Evolutionary conservation across 2,888 invertebrate genomes (phyloP), one percentile per base, ranked within the genome.

Genomic region (Drosophila villosipedis): DNA sequence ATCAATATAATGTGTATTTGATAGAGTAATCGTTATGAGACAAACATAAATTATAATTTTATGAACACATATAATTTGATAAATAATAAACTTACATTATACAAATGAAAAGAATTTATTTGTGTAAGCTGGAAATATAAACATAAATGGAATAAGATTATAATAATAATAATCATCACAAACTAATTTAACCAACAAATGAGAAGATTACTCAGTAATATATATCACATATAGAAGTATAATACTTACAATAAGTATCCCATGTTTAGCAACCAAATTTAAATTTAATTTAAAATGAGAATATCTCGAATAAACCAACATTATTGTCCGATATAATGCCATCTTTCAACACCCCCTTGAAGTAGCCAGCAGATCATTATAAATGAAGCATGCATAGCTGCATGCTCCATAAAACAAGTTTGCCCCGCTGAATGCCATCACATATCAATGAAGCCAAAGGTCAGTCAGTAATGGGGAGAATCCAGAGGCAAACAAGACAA

Each of bases 401-500:
- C 68, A 63, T 30, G 49, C 37, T 43, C 14, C 60, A 33, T 37
- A 61, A 7, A 7, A 10, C 19, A 19, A 55, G 35, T 35, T 16
- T 43, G 12, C 25, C 31, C 37, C 22, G 19, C 54, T 19, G 37
- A 37, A n/a, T 14, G 16, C 12, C 25, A 19, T 10, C 19, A 19
- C 5, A 25, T 30, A 30, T 14, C 35, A 22, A 33, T 77, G 73
- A 67, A 61, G 64, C 52, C 58, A 61, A 73, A 76, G 79, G 80
- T 80, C 79, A 75, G 52, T 63, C 52, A 19, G 39, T 50, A n/a
- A 60, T 49, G 25, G 31, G n/a, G 33, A 30, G 30, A 59, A 41
- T 31, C 33, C 62, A 67, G 68, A 59, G 55, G 62, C 69, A 76
- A 63, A 66, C 52, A 70, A 28, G 37, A 25, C 28, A 60, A 68